These are phyloP conservation scores for Macrophya annulata DNA, from an alignment of 2,888 invertebrate species.

Conservation along the genomic window DNA sequence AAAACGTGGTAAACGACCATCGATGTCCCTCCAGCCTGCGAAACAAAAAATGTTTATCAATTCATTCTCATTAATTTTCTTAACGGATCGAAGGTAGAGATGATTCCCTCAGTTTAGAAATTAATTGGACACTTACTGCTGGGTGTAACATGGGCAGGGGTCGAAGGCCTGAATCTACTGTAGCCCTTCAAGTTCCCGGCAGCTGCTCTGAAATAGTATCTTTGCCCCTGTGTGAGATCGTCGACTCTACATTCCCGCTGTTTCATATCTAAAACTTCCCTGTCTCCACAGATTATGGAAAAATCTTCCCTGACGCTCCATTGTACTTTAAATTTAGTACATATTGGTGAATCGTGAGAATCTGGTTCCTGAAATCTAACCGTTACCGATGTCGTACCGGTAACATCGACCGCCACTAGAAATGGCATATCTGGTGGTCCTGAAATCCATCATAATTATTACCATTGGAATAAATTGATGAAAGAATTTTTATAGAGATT, in stretches of 20 bases:
- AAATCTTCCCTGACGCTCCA: slow-evolving; percentile 96
- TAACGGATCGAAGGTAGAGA: not conserved
- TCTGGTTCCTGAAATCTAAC: slow-evolving; percentile 87
- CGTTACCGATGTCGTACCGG: slow-evolving; percentile 85
- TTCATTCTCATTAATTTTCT: not conserved
- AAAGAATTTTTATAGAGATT: not conserved
- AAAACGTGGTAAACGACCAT: slow-evolving; percentile 85
- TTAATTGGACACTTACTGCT: slow-evolving; percentile 86
- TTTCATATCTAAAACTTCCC: slow-evolving; percentile 87
- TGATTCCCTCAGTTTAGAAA: not conserved
- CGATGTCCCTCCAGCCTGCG: slow-evolving; percentile 93
- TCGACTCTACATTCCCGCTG: slow-evolving; percentile 84
- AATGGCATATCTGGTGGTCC: slow-evolving; percentile 91
- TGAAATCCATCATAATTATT: slow-evolving; percentile 64
- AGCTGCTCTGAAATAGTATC: slow-evolving; percentile 95
- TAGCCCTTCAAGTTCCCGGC: slow-evolving; percentile 97
- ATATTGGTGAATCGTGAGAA: slow-evolving; percentile 87
- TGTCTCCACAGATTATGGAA: slow-evolving; percentile 89
- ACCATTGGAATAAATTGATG: not conserved
- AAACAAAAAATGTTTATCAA: slow-evolving; percentile 42
- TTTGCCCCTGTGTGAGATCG: slow-evolving; percentile 91
- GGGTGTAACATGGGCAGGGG: slow-evolving; percentile 93
- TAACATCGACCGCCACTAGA: slow-evolving; percentile 88
- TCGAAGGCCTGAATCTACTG: slow-evolving; percentile 88
- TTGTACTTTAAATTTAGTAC: slow-evolving; percentile 97